Percentiles rank a stretch among this genome's conserved stretches.
phyloP scores from a whole-genome alignment of 2,113 vertebrate species.

The Entelurus aequoreus region DNA sequence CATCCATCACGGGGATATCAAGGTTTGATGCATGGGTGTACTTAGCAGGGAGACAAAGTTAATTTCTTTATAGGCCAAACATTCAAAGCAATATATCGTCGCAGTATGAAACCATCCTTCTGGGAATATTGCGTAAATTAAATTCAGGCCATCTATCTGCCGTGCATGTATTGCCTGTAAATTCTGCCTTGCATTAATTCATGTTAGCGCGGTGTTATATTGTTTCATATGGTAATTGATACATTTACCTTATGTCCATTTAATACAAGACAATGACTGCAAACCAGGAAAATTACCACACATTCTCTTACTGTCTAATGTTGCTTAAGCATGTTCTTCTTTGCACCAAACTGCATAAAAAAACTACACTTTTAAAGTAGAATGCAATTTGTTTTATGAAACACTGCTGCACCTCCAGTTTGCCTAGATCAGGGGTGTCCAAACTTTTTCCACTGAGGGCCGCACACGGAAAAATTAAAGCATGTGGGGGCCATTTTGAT shows the following conservation, averaged over 20 bases:
- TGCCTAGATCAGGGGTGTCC: no score
- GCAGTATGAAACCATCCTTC: conserved; percentile 71
- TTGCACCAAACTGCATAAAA: no score
- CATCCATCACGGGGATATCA: conserved; percentile 79
- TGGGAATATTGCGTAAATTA: conserved; percentile 75
- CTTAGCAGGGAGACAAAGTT: conserved; percentile 79
- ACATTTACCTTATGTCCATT: not conserved
- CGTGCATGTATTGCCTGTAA: conserved; percentile 63
- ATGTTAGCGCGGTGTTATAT: conserved; percentile 37
- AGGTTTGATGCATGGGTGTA: conserved; percentile 79
- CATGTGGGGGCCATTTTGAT: no score
- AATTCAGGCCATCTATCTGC: conserved; percentile 67
- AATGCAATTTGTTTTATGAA: no score
- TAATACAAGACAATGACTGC: no score
- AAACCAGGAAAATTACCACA: no score
- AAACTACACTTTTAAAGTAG: no score
- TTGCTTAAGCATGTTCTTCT: no score
- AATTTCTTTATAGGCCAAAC: conserved; percentile 78
- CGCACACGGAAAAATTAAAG: no score
- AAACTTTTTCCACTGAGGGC: no score
- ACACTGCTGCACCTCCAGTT: no score
- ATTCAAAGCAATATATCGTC: conserved; percentile 59
- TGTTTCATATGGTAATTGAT: conserved; percentile 34
- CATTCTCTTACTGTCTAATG: no score
- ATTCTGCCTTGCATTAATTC: conserved; percentile 45